Conservation (phyloP, 2,888 invertebrate genomes). For the Alloscopus bannaensis region DNA sequence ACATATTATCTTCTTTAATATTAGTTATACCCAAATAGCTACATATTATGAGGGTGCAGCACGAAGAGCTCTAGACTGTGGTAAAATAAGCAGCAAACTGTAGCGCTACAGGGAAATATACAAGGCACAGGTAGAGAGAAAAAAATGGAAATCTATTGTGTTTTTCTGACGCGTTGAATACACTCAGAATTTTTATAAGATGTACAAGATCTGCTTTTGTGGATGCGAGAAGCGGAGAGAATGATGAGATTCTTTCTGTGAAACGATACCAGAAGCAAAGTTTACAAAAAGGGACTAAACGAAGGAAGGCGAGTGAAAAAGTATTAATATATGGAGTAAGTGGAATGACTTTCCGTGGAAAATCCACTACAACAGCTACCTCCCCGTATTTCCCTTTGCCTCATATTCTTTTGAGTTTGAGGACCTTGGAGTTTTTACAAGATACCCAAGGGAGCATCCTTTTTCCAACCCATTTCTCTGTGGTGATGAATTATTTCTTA, state of each 20-base stretch:
- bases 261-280: background rate
- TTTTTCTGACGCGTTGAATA: conserved; percentile 27
- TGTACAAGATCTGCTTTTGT: background rate
- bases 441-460: conserved; percentile 63
- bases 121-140: conserved; percentile 44
- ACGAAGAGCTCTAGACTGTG: background rate
- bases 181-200: conserved; percentile 3
- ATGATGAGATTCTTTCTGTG: conserved; percentile 19
- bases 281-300: background rate
- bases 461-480: conserved; percentile 62
- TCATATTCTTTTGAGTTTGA: conserved; percentile 41
- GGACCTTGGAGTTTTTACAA: conserved; percentile 60
- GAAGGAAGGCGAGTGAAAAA: conserved; percentile 1
- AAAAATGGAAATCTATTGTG: conserved; percentile 49
- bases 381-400: conserved; percentile 5
- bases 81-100: background rate
- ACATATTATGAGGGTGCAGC: no score
- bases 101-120: conserved; percentile 18
- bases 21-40: conserved; percentile 16
- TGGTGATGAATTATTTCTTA: conserved; percentile 63
- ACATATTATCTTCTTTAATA: conserved; percentile 18
- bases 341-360: conserved; percentile 14
- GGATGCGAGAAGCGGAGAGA: background rate
- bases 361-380: background rate
- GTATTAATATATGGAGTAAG: conserved; percentile 29